Evolutionary conservation across 2,888 invertebrate genomes (phyloP), one percentile per base, ranked within the genome.

Genomic region (Oscheius myriophilus): DNA sequence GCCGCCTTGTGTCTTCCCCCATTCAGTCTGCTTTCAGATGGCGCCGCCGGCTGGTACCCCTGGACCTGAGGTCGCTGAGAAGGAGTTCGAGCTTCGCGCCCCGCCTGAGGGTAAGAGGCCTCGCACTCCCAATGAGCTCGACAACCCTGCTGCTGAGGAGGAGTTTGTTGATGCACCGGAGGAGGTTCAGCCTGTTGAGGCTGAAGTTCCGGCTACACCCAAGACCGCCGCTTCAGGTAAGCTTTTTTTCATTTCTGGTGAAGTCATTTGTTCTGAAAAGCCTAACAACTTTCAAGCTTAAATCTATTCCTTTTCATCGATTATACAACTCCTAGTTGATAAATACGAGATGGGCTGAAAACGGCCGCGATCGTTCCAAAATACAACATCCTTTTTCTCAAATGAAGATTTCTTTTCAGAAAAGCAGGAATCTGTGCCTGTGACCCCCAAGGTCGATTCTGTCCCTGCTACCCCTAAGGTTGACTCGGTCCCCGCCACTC

Each of bases 71-170:
- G 68, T 64, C 21, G 74, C 57, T 21, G 71, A 67, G 16, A 74
- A 75, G 51, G 75, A 80, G 49, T 84, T 84, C 70, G 82, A 84
- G 69, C 81, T 84, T 45, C 82, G 83, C 61, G 82, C 81, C 39
- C 84, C 84, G 41, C 84, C 84, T 63, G 79, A 83, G 73, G 81
- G 82, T 11, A 84, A 84, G 59, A 76, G 85, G 12, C 82, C 83
- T 57, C 76, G 84, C 53, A 83, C 84, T 65, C 83, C 84, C 64
- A 85, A 85, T 63, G 82, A 84, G 42, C 69, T 84, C 61, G 84
- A 84, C 67, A 74, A 59, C 41, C 73, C 74, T 52, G 69, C 72
- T 39, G 71, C 62, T 11, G 77, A 79, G 1, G 78, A 80, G 18
- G 73, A 75, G 59, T 52, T 61, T 45, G 66, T 53, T n/a, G 72